These are phyloP conservation scores for Zeuzera pyrina DNA, from an alignment of 2,888 invertebrate genomes.

Conservation along the genomic window DNA sequence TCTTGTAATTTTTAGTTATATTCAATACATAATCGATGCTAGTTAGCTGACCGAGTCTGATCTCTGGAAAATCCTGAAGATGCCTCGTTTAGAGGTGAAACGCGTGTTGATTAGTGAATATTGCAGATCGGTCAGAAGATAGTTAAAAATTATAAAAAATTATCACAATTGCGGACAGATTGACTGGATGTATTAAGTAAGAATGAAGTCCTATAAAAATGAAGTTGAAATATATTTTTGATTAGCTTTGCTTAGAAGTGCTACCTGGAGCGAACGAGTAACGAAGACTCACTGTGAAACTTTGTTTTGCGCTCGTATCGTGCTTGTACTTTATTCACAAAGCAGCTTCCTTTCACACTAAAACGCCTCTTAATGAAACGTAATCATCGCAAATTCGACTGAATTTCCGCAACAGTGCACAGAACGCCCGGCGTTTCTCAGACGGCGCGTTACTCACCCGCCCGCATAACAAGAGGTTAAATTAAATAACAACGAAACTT, in stretches of 20 bases:
- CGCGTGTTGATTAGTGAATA: too few species aligned
- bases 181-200: too few species aligned
- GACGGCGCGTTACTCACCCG: constrained; percentile 43
- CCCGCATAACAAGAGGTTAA: constrained; percentile 61
- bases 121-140: too few species aligned
- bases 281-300: constrained; percentile 58
- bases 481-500: constrained; percentile 66
- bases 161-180: too few species aligned
- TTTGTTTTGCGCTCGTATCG: constrained; percentile 49
- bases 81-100: too few species aligned
- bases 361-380: constrained; percentile 62
- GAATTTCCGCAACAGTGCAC: constrained; percentile 61
- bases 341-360: constrained; percentile 50
- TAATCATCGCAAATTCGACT: constrained; percentile 63
- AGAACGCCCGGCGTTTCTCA: constrained; percentile 42
- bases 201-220: too few species aligned
- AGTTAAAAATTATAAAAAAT: too few species aligned
- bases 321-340: constrained; percentile 45
- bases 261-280: constrained; percentile 56
- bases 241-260: constrained; percentile 27
- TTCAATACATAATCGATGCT: too few species aligned
- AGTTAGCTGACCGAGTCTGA: too few species aligned
- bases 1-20: too few species aligned
- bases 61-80: too few species aligned
- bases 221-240: constrained; percentile 10